A percentile compares a stretch with the other conserved stretches of the same genome.
Conservation (phyloP, 2,888 invertebrate species). For the Zhengitettix transpicula region DNA sequence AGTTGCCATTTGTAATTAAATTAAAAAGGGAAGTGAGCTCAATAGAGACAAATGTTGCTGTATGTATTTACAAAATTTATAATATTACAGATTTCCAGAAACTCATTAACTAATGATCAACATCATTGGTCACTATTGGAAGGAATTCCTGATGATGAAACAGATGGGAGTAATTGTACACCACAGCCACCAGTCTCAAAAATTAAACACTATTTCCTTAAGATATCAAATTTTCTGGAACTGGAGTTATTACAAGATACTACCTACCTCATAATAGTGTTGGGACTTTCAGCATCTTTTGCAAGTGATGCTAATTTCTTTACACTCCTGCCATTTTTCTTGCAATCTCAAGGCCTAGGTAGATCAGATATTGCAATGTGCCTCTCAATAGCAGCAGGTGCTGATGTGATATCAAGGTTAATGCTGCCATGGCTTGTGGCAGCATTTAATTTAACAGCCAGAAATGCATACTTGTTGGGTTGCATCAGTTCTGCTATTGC, state of each 20-base stretch:
- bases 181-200: not conserved
- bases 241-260: slow-evolving; percentile 42
- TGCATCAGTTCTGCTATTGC: slow-evolving; percentile 28
- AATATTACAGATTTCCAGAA: not conserved
- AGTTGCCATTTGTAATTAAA: too few relatives aligned
- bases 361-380: slow-evolving; percentile 4
- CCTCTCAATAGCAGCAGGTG: slow-evolving; percentile 4
- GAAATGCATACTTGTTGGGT: slow-evolving; percentile 29
- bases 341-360: slow-evolving; percentile 1
- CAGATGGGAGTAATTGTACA: not conserved
- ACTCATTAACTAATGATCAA: not conserved
- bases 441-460: not conserved
- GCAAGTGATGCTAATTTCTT: slow-evolving; percentile 10
- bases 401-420: slow-evolving; percentile 4
- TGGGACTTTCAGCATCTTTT: slow-evolving; percentile 7
- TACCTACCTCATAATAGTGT: slow-evolving; percentile 18
- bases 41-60: too few relatives aligned
- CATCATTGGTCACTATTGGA: not conserved
- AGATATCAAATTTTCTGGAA: slow-evolving; percentile 33
- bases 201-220: not conserved
- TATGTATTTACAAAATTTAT: not conserved
- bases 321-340: slow-evolving; percentile 7
- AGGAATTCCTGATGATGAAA: not conserved
- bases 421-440: slow-evolving; percentile 2
- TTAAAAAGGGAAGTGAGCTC: too few relatives aligned